Base-by-base conservation (phyloP, 1,140 invertebrate genomes). In the Maniola jurtina region DNA sequence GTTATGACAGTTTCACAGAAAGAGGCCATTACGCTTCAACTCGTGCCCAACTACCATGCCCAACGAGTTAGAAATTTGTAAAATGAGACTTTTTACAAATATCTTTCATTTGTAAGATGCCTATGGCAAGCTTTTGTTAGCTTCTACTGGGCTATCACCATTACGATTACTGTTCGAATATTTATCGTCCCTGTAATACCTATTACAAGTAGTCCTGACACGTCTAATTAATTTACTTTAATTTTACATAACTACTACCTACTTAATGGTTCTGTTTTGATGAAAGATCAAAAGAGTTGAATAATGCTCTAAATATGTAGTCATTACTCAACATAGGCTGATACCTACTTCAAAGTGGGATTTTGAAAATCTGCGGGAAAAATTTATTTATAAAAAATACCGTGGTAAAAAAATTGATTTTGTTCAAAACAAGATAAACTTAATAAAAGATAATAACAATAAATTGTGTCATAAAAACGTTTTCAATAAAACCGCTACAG, bases 191-290 rank as follows among this genome's bases (percentile, higher is more conserved):
- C 55, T 2, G 5, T 45, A 50, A 48, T 42, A 38, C 42, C 61
- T 62, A 68, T 68, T 63, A 63, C 61, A 42, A 55, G 33, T 16
- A 59, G 45, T 57, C 6, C 57, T 56, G 67, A 69, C 67, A 62
- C 57, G 60, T 69, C 60, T 68, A 42, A 36, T 62, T 60, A 56
- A 33, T 59, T 67, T 68, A 64, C 33, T 57, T 64, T 63, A 54
- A n/a, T 58, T 68, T 60, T 52, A 64, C 61, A 59, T 16, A 48
- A 54, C 42, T 15, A 55, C 36, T 55, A n/a, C n/a, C n/a, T n/a
- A n/a, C n/a, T n/a, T n/a, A n/a, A n/a, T n/a, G n/a, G n/a, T 16
- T 42, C 40, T 42, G 6, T 42, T 3, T 42, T 42, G 40, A 3
- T 42, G 6, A 11, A n/a, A n/a, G 6, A 42, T 11, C 6, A 6